Base-by-base conservation (phyloP, 2,888 invertebrate species). In the Amaurobius ferox region DNA sequence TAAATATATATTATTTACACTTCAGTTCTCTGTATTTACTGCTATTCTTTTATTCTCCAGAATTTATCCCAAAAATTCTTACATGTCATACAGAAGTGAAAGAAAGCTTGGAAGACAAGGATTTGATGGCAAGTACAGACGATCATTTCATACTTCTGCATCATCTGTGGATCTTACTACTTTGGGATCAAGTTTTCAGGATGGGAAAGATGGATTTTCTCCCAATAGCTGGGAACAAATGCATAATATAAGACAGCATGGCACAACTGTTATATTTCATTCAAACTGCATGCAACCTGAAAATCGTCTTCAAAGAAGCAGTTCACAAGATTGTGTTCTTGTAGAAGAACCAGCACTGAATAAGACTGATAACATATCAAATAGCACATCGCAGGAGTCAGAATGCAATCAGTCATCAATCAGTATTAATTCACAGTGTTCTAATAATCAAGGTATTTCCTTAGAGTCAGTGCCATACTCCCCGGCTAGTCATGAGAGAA, bases 11-110 rank as follows among this genome's bases (percentile, higher is more conserved):
- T n/a, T n/a, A n/a, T 35, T 5, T 35, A 35, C 11, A 35, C 11
- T 35, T 35, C 35, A 35, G 35, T 35, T 35, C 35, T 35, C n/a
- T n/a, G n/a, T n/a, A n/a, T n/a, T n/a, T n/a, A n/a, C n/a, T n/a
- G n/a, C n/a, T n/a, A n/a, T n/a, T n/a, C 55, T 74, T 90, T 90
- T 89, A 93, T 93, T 23, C 93, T 85, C 7, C 35, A 95, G 95
- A 92, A 95, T 94, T 90, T 94, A 95, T 90, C 95, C 95, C 74
- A 95, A 95, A 92, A 95, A 95, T 88, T 95, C 95, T 80, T 95
- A 95, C 91, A 91, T 95, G 91, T 94, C 95, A n/a, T 93, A 94
- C 88, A 93, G 94, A 55, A 93, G 94, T 78, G 95, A 95, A 90
- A 93, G 94, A 88, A 95, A 95, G 89, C 93, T 93, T 89, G 93